Evolutionary conservation across 2,797 vertebrate species (phyloP).

Genomic region (Hydrophis major): DNA sequence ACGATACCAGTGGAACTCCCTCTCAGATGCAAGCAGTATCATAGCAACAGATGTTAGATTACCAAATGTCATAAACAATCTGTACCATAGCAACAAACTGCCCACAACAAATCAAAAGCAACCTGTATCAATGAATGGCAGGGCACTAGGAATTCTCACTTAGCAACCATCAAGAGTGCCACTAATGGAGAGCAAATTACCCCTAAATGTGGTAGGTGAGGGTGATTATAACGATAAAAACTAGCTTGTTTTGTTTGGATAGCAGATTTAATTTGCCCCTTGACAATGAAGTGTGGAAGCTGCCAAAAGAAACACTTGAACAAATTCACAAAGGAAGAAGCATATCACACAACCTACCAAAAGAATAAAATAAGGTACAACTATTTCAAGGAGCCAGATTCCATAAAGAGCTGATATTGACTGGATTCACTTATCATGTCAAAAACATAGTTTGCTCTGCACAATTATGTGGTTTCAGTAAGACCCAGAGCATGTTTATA

Average conservation of each 20-base stretch:
- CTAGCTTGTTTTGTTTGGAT: neutral
- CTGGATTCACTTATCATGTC: neutral
- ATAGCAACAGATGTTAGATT: neutral
- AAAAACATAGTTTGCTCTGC: neutral
- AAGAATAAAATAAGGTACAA: neutral
- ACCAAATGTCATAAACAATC: neutral
- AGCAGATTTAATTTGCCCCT: neutral
- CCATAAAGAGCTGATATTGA: neutral
- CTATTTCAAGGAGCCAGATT: neutral
- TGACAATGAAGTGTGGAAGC: neutral
- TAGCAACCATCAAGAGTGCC: neutral
- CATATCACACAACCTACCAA: neutral
- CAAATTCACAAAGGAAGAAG: neutral
- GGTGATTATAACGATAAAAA: neutral
- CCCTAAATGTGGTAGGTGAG: neutral
- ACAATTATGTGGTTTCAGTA: neutral
- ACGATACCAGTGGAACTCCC: neutral
- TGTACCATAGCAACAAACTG: neutral
- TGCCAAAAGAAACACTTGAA: neutral
- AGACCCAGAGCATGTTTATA: neutral
- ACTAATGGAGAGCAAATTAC: neutral
- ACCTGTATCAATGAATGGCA: neutral
- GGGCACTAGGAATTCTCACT: neutral
- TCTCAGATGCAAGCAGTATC: neutral
- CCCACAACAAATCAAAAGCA: conserved; percentile 1